phyloP scores from a whole-genome alignment of 2,888 invertebrate genomes.

The Melinaea menophilus region DNA sequence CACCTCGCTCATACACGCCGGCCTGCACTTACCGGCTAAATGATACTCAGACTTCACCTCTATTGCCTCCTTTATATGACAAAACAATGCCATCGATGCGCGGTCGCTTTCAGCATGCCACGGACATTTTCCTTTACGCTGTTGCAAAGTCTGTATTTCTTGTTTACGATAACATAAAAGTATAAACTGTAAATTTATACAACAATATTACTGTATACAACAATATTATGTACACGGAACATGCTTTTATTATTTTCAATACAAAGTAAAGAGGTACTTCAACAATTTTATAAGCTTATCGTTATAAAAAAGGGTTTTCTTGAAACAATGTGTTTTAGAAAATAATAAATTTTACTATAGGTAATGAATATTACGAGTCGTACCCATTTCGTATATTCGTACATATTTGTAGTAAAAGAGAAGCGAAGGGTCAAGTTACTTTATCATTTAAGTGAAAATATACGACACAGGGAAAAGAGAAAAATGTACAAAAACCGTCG shows the following conservation, averaged over 20 bases:
- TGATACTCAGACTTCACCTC: slow-evolving; percentile 59
- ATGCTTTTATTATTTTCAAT: slow-evolving; percentile 9
- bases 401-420: slow-evolving; percentile 44
- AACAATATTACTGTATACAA: slow-evolving; percentile 48
- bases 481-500: slow-evolving; percentile 72
- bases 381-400: neutral
- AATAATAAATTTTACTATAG: neutral
- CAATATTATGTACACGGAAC: slow-evolving; percentile 42
- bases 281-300: neutral
- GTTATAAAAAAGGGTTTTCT: neutral
- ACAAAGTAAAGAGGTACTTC: slow-evolving; percentile 2
- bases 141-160: slow-evolving; percentile 65
- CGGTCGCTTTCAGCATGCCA: slow-evolving; percentile 48
- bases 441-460: slow-evolving; percentile 77
- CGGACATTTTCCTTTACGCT: slow-evolving; percentile 56
- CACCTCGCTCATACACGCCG: slow-evolving; percentile 67
- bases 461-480: slow-evolving; percentile 71
- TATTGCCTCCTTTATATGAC: slow-evolving; percentile 58
- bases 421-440: slow-evolving; percentile 67
- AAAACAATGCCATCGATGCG: slow-evolving; percentile 44
- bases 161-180: slow-evolving; percentile 42
- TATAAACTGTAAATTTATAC: slow-evolving; percentile 54
- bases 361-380: neutral
- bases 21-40: slow-evolving; percentile 53
- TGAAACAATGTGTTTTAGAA: neutral